phyloP scores from a whole-genome alignment of 1,140 invertebrate genomes.

The Achroia grisella region DNA sequence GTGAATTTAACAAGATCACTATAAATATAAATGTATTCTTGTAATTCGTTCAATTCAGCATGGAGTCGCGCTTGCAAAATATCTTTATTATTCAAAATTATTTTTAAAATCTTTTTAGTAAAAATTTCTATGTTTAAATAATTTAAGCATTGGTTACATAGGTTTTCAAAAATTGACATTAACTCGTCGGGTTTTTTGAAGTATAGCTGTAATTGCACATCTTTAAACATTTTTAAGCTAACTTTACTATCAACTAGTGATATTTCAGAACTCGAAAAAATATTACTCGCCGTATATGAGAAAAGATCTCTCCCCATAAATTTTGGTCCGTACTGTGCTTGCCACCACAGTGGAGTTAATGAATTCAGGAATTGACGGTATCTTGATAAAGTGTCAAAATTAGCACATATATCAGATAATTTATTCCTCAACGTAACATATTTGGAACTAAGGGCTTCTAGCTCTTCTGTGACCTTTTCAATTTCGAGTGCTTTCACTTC shows the following conservation, averaged over 20 bases:
- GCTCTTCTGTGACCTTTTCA: conserved; percentile 7
- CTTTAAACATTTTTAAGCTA: neutral
- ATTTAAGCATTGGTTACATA: conserved; percentile 21
- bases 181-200: conserved; percentile 22
- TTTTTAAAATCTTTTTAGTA: conserved; percentile 6
- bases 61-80: conserved; percentile 9
- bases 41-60: conserved; percentile 10
- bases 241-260: neutral
- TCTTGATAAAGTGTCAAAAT: conserved; percentile 18
- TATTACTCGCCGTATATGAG: neutral
- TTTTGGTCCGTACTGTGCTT: neutral
- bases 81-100: conserved; percentile 9
- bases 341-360: conserved; percentile 17
- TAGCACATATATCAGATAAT: conserved; percentile 8
- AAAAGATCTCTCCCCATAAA: neutral
- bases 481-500: conserved; percentile 6
- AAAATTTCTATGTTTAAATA: conserved; percentile 22
- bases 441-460: conserved; percentile 14
- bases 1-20: conserved; percentile 10
- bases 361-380: conserved; percentile 22
- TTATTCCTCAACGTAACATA: conserved; percentile 19
- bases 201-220: conserved; percentile 10
- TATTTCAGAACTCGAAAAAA: neutral
- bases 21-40: conserved; percentile 9
- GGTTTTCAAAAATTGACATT: conserved; percentile 12